These are phyloP conservation scores for Ceratitis capitata DNA, from an alignment of 1,140 invertebrate genomes.

Conservation along the genomic window DNA sequence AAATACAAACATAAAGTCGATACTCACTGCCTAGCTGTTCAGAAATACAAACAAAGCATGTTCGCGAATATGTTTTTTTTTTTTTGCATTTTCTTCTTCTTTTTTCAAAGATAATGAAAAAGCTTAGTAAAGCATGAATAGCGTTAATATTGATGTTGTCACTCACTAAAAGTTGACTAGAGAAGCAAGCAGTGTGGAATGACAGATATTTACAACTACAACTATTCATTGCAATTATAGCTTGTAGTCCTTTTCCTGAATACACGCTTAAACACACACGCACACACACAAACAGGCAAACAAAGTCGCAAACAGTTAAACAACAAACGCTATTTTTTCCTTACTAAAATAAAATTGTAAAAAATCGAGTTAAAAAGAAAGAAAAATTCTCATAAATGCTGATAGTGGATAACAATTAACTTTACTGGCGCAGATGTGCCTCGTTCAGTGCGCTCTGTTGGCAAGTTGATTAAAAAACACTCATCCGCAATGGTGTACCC, in stretches of 20 bases:
- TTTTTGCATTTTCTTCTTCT: not conserved
- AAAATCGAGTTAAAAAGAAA: not conserved
- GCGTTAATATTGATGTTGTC: constrained; percentile 20
- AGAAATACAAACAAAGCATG: not conserved
- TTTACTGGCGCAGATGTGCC: not conserved
- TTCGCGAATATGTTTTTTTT: not conserved
- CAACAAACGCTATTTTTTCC: not conserved
- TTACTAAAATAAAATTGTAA: not conserved
- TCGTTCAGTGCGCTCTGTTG: not conserved
- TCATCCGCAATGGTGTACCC: constrained; percentile 15
- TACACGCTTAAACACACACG: not conserved
- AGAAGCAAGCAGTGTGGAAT: not conserved
- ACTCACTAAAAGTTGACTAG: not conserved
- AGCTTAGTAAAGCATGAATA: not conserved
- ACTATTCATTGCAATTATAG: not conserved
- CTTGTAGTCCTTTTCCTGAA: too few species aligned
- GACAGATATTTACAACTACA: not conserved
- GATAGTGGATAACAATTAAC: constrained; percentile 21
- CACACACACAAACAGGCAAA: not conserved
- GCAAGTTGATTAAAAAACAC: constrained; percentile 30
- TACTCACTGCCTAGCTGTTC: not conserved
- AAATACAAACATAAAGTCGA: not conserved
- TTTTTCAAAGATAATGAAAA: not conserved
- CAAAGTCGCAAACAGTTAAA: not conserved
- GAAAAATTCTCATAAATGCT: not conserved